Base-by-base conservation (phyloP, 2,797 vertebrate genomes). In the Gymnothorax reevesii region DNA sequence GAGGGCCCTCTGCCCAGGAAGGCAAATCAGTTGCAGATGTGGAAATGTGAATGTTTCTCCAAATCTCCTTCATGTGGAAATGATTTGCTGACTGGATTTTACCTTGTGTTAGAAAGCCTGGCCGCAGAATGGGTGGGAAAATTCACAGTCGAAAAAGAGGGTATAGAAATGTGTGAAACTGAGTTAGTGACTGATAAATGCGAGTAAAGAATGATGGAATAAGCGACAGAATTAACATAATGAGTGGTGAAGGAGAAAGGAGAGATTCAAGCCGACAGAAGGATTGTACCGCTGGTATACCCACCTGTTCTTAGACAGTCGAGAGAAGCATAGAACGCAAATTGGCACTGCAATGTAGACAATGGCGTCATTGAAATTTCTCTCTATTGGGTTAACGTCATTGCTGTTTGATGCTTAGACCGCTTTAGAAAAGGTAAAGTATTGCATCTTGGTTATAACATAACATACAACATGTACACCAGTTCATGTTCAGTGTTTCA, bases 1-100 rank as follows among this genome's bases (percentile, higher is more conserved):
- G n/a, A 86, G 84, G 91, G 88, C 84, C 86, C 66, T 57, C n/a
- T 89, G 89, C 89, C 90, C 88, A 79, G 87, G 42, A 90, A 87
- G 80, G 86, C 69, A 88, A 91, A 93, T 89, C 89, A 90, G 88
- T 90, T 83, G 79, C 93, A 93, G 89, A 93, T 92, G 91, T 90
- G 55, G 88, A 82, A 89, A 90, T 90, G 86, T 86, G 73, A 91
- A 89, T 85, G 86, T 88, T 88, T 91, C 89, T 88, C 86, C 85
- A 52, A 42, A 15, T 17, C 83, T 82, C 54, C 59, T 88, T 91
- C 92, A 92, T 92, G 89, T 91, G 89, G 89, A 83, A 93, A 88
- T 90, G 88, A 92, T 94, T 92, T 92, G 87, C 89, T 86, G 77
- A 87, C 49, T 86, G 71, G 75, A 88, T 88, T 86, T 82, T 85